These are phyloP conservation scores for Smithornis capensis DNA, from an alignment of 2,113 vertebrate genomes.

Conservation along the genomic window DNA sequence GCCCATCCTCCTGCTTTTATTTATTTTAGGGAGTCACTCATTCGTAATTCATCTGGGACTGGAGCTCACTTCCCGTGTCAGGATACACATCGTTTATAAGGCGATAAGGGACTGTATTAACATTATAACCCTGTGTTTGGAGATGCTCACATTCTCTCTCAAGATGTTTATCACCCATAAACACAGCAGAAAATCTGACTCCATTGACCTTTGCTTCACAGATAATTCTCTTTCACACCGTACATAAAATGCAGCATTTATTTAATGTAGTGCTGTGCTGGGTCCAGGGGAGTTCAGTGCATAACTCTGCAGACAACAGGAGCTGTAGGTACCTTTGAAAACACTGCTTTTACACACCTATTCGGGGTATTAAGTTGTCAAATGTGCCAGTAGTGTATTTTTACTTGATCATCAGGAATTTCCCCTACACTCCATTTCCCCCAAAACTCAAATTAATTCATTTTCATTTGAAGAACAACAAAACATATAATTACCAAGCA, in stretches of 20 bases:
- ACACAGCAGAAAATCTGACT: constrained; percentile 33
- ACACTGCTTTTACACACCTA: not conserved
- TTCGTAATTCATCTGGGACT: constrained; percentile 13
- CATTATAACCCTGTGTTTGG: constrained; percentile 5
- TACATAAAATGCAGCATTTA: not conserved
- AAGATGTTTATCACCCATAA: not conserved
- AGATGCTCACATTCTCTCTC: constrained; percentile 36
- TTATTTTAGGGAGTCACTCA: constrained; percentile 39
- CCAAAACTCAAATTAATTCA: not conserved
- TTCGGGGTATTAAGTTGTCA: not conserved
- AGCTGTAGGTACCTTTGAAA: not conserved
- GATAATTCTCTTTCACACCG: constrained; percentile 17
- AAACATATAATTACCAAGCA: not conserved
- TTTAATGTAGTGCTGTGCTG: not conserved
- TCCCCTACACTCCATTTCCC: not conserved
- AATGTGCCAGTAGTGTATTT: not conserved
- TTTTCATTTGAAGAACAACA: not conserved
- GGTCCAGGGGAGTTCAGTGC: not conserved
- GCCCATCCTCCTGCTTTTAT: constrained; percentile 47
- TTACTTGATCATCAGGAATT: not conserved
- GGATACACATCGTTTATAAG: constrained; percentile 39
- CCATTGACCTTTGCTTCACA: constrained; percentile 8
- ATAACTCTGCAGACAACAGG: not conserved
- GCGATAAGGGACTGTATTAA: constrained; percentile 18
- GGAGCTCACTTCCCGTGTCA: constrained; percentile 49